Percentiles rank a stretch among this genome's conserved stretches.
These are phyloP conservation scores for Ambastaia sidthimunki DNA, from an alignment of 2,797 vertebrate genomes.

Conservation along the genomic window DNA sequence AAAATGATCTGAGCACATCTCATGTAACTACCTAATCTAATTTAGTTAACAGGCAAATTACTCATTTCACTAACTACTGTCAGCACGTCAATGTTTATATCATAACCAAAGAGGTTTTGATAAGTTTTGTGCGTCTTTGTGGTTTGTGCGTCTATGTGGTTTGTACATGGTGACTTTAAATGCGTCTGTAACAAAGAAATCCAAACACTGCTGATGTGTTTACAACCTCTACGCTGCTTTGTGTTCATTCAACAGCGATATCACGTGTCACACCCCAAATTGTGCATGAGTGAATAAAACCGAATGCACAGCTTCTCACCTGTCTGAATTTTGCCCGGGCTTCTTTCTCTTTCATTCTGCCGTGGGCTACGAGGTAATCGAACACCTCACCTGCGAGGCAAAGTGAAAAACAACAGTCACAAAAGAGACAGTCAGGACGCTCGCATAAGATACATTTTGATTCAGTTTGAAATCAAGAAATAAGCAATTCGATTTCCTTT, in stretches of 20 bases:
- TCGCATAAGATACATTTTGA: background rate
- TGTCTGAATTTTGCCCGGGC: conserved; percentile 93
- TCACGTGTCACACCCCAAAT: background rate
- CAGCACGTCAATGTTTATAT: background rate
- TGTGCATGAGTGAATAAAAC: background rate
- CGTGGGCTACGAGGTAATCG: conserved; percentile 89
- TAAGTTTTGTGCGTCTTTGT: background rate
- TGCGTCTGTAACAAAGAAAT: background rate
- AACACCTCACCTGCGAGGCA: conserved; percentile 88
- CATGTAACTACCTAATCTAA: too few relatives aligned
- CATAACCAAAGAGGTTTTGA: background rate
- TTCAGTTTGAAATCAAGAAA: background rate
- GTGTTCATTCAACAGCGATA: conserved; percentile 5
- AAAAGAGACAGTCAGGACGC: conserved; percentile 19
- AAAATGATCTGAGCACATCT: too few relatives aligned
- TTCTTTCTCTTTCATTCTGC: conserved; percentile 96
- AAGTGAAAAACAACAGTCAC: conserved; percentile 7
- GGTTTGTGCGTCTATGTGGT: background rate
- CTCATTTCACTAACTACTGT: background rate
- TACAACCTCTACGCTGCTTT: background rate
- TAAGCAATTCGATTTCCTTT: background rate
- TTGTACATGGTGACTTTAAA: background rate
- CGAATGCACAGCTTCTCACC: conserved; percentile 69
- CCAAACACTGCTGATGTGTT: background rate
- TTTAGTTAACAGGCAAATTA: too few relatives aligned